These are phyloP conservation scores for Sinhomidia bicolor DNA, from an alignment of 2,888 invertebrate genomes.

Conservation along the genomic window DNA sequence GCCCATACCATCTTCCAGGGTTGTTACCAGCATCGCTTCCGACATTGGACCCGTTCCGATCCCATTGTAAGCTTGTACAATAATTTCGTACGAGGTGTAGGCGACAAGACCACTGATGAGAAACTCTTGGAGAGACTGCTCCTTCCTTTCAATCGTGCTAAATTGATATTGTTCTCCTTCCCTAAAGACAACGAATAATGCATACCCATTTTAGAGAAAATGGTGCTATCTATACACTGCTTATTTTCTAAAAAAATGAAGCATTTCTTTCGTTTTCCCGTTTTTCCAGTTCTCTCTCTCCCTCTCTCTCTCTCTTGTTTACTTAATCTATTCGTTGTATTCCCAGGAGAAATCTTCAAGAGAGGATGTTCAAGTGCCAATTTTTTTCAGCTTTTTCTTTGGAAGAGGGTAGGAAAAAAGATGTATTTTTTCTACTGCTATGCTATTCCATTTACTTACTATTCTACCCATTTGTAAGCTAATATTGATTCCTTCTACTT, in stretches of 20 bases:
- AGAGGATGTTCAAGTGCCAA: slow-evolving; percentile 66
- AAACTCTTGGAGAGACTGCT: slow-evolving; percentile 76
- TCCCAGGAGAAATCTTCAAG: slow-evolving; percentile 65
- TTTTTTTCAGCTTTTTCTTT: slow-evolving; percentile 11
- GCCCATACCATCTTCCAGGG: slow-evolving; percentile 76
- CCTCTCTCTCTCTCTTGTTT: slow-evolving; percentile 50
- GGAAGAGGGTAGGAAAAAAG: not conserved
- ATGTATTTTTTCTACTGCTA: not conserved
- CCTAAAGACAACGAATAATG: slow-evolving; percentile 64
- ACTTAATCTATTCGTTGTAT: slow-evolving; percentile 61
- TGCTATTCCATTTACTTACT: no score
- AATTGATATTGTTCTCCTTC: slow-evolving; percentile 80
- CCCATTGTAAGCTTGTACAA: slow-evolving; percentile 81
- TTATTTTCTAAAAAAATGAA: not conserved
- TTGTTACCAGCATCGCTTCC: slow-evolving; percentile 80
- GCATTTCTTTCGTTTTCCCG: not conserved
- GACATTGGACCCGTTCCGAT: slow-evolving; percentile 81
- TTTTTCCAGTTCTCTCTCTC: not conserved
- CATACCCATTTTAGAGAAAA: not conserved
- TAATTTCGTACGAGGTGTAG: slow-evolving; percentile 81
- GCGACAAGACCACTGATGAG: slow-evolving; percentile 80
- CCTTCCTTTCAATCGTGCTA: slow-evolving; percentile 76
- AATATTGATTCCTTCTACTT: slow-evolving; percentile 38
- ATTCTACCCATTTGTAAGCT: no score
- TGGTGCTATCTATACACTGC: not conserved